A percentile compares a stretch with the other conserved stretches of the same genome.
These are phyloP conservation scores for Vulpes vulpes DNA, from an alignment of 2,113 vertebrate species.

Conservation along the genomic window DNA sequence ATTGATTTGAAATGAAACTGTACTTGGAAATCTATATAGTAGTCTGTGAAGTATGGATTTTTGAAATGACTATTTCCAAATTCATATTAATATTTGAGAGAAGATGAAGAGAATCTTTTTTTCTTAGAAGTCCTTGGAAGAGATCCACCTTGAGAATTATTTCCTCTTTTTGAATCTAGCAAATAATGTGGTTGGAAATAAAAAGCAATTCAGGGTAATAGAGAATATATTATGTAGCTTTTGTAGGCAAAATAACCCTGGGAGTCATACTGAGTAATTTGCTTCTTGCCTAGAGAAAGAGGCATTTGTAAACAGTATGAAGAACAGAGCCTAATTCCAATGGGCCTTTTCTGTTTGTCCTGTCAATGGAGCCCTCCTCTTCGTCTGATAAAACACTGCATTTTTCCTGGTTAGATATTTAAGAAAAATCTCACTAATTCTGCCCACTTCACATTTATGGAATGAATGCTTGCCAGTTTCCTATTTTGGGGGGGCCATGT, in stretches of 20 bases:
- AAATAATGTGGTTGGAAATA: constrained; percentile 22
- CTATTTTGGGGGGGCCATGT: constrained; percentile 16
- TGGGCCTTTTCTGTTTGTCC: constrained; percentile 33
- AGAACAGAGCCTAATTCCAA: not conserved
- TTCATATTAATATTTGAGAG: constrained; percentile 60
- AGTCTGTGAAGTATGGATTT: constrained; percentile 66
- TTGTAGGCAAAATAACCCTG: not conserved
- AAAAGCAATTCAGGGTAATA: not conserved
- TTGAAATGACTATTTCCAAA: constrained; percentile 65
- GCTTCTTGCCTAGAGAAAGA: constrained; percentile 48
- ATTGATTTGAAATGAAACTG: constrained; percentile 72
- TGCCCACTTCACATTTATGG: not conserved
- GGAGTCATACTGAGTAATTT: not conserved
- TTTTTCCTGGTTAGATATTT: not conserved
- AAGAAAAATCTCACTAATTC: constrained; percentile 11
- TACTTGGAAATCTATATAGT: constrained; percentile 65
- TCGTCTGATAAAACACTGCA: constrained; percentile 6
- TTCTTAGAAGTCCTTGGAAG: constrained; percentile 54
- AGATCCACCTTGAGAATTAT: constrained; percentile 19
- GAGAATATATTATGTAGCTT: not conserved
- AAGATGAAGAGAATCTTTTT: constrained; percentile 9
- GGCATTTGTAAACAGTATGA: constrained; percentile 23
- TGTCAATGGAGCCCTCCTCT: not conserved
- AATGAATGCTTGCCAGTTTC: not conserved
- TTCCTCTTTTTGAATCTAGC: not conserved